These are phyloP conservation scores for Drosophila falleni DNA, from an alignment of 2,888 invertebrate species.

Conservation along the genomic window DNA sequence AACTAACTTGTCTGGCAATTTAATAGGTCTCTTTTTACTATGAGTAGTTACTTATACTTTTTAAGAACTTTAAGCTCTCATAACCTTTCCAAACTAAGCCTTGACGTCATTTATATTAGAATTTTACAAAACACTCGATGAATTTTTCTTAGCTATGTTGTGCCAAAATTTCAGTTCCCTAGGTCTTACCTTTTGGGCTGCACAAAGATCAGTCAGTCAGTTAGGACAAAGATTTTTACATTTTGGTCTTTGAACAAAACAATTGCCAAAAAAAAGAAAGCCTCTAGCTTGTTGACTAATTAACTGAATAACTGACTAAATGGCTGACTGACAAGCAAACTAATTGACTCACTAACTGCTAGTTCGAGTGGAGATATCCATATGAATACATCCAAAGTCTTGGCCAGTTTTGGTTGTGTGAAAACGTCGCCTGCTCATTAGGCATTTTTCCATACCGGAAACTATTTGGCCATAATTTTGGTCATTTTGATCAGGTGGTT, in stretches of 20 bases:
- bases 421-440: constrained; percentile 76
- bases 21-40: neutral
- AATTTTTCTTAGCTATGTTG: too few species aligned
- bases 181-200: too few species aligned
- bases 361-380: constrained; percentile 1
- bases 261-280: constrained; percentile 47
- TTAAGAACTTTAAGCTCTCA: too few species aligned
- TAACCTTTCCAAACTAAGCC: too few species aligned
- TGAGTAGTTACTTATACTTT: neutral
- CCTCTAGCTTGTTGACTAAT: constrained; percentile 12
- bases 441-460: constrained; percentile 77
- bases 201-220: too few species aligned
- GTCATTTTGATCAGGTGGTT: constrained; percentile 48
- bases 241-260: constrained; percentile 10
- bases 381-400: constrained; percentile 22
- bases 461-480: constrained; percentile 80
- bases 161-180: too few species aligned
- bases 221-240: neutral
- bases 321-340: constrained; percentile 21
- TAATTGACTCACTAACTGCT: constrained; percentile 7
- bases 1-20: constrained; percentile 26
- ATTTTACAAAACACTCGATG: too few species aligned
- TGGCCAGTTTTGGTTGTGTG: constrained; percentile 40
- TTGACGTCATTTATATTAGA: too few species aligned
- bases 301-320: neutral